phyloP scores from a whole-genome alignment of 1,140 invertebrate genomes.

The Micrasema minimum region DNA sequence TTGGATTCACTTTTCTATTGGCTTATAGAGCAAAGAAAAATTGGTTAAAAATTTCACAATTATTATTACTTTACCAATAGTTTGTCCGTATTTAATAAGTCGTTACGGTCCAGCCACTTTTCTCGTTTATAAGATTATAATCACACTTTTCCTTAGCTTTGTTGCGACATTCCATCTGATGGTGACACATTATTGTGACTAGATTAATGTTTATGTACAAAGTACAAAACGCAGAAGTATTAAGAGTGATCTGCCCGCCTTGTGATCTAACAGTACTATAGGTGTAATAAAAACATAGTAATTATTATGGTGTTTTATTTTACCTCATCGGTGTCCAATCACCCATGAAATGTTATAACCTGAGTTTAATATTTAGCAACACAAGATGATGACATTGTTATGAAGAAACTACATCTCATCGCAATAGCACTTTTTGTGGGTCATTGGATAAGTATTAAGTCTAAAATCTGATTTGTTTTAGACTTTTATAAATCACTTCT shows the following conservation, averaged over 20 bases:
- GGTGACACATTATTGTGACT: constrained; percentile 18
- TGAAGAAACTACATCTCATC: neutral
- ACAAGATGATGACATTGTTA: neutral
- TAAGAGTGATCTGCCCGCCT: constrained; percentile 2
- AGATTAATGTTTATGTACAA: constrained; percentile 18
- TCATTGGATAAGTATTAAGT: neutral
- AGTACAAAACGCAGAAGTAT: constrained; percentile 31
- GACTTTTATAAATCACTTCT: too few relatives aligned
- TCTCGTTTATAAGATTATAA: constrained; percentile 4
- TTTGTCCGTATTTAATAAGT: constrained; percentile 6
- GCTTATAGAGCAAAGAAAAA: neutral
- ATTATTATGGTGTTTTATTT: neutral
- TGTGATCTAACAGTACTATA: constrained; percentile 18
- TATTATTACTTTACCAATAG: neutral
- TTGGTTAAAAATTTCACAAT: neutral
- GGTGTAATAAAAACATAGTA: constrained; percentile 5
- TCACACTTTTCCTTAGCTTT: neutral
- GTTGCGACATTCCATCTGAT: constrained; percentile 21
- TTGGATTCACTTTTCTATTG: neutral
- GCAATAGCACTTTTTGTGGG: neutral
- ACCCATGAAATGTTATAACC: neutral
- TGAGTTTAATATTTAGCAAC: neutral
- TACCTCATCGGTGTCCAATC: neutral
- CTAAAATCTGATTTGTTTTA: neutral
- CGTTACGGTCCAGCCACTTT: constrained; percentile 25